Evolutionary conservation across 2,113 vertebrate genomes (phyloP), one percentile per base, ranked within the genome.

Genomic region (Hippocampus comes): DNA sequence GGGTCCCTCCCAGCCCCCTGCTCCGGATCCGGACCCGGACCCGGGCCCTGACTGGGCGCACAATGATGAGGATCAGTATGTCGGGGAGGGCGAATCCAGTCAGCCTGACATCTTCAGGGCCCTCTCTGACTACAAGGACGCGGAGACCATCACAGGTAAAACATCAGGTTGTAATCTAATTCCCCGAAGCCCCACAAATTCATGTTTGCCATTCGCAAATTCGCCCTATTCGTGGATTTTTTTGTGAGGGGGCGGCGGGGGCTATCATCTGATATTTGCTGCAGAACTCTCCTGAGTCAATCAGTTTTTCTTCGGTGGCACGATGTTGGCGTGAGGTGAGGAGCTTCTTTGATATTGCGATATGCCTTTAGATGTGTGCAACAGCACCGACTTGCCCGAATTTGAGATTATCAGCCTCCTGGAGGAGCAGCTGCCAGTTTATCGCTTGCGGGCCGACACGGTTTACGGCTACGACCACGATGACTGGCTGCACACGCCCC

Each of bases 361-460:
- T 1, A 10, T 41, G 18, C 51, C 27, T 18, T 27, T 82, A 99
- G 97, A 99, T 93, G 97, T 99, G 94, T 99, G 97, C 91, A 99
- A 98, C 80, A 98, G 96, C 91, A 97, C 96, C 42, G 93, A 99
- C 78, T 95, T 99, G 75, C 96, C 97, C 0, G 97, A 99, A 92
- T 97, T 99, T 53, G 97, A 99, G 93, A 99, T 99, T 93, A 98
- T 99, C 90, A 99, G 97, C 81, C 95, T 99, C 2, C 90, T 99
- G 90, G 96, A 99, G 89, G 97, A 99, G 90, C 96, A 98, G 90
- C 86, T 99, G 86, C 97, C 97, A 43, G 95, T 97, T 74, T 99
- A 99, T 74, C 95, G 93, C 87, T 74, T 99, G 84, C 95, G 97
- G 83, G 97, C 97, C 0, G 96, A 99, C 74, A 96, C 95, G 43